Evolutionary conservation across 1,140 invertebrate species (phyloP).

Genomic region (Metaphire vulgaris): DNA sequence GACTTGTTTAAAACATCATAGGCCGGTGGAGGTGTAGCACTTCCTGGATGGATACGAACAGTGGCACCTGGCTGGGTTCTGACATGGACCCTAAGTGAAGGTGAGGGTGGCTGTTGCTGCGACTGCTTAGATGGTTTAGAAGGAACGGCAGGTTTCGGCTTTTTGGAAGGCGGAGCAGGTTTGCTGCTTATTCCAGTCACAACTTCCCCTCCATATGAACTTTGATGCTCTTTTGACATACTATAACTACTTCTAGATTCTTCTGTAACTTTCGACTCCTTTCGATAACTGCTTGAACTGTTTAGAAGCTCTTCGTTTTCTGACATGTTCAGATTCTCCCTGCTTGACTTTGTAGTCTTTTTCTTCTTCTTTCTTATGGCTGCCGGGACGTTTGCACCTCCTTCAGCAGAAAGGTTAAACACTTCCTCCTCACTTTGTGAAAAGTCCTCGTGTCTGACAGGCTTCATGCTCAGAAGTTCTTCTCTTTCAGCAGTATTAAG

Average conservation of each 20-base stretch:
- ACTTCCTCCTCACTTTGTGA: neutral
- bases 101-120: neutral
- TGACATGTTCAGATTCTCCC: neutral
- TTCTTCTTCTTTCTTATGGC: slow-evolving; percentile 2
- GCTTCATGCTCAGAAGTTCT: neutral
- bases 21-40: neutral
- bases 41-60: neutral
- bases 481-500: neutral
- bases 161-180: neutral
- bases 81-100: neutral
- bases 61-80: neutral
- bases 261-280: neutral
- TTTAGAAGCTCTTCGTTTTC: neutral
- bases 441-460: neutral
- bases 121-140: neutral
- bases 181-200: neutral
- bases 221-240: neutral
- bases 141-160: neutral
- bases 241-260: neutral
- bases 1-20: neutral
- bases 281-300: neutral
- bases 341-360: neutral
- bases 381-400: neutral
- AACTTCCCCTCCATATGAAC: neutral
- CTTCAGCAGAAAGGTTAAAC: neutral